Evolutionary conservation across 2,888 invertebrate genomes (phyloP).

Genomic region (Leucoptera coffeella): DNA sequence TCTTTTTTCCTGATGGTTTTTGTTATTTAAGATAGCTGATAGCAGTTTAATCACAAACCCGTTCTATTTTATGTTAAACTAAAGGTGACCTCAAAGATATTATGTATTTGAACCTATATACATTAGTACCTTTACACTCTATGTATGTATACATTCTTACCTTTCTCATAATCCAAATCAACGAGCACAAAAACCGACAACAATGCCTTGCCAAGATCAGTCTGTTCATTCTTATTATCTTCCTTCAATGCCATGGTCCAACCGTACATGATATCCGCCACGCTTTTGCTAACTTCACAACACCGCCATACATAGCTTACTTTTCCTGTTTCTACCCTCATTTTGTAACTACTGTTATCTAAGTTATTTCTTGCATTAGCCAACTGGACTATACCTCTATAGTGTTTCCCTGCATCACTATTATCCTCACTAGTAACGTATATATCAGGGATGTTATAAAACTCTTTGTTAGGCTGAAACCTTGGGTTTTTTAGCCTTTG

Average conservation of each 20-base stretch:
- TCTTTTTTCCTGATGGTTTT: no score
- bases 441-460: constrained; percentile 37
- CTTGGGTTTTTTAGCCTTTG: constrained; percentile 19
- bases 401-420: constrained; percentile 5
- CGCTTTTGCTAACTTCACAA: constrained; percentile 36
- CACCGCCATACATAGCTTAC: constrained; percentile 51
- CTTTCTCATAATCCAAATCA: constrained; percentile 25
- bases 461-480: constrained; percentile 33
- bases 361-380: constrained; percentile 11
- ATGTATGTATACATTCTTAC: no score
- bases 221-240: constrained; percentile 28
- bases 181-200: constrained; percentile 47
- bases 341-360: constrained; percentile 35
- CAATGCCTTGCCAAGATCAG: constrained; percentile 30
- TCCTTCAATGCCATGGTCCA: constrained; percentile 48
- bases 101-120: no score
- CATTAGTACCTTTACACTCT: no score
- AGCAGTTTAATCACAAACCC: no score
- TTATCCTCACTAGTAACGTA: constrained; percentile 32
- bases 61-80: no score
- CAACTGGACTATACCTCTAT: constrained; percentile 24
- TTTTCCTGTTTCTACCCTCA: constrained; percentile 30
- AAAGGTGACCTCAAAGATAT: no score
- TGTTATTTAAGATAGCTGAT: no score
- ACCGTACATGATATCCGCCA: constrained; percentile 38